Percentiles rank a stretch among this genome's conserved stretches.
These are phyloP conservation scores for Hypsopygia costalis DNA, from an alignment of 2,888 invertebrate genomes.

Conservation along the genomic window DNA sequence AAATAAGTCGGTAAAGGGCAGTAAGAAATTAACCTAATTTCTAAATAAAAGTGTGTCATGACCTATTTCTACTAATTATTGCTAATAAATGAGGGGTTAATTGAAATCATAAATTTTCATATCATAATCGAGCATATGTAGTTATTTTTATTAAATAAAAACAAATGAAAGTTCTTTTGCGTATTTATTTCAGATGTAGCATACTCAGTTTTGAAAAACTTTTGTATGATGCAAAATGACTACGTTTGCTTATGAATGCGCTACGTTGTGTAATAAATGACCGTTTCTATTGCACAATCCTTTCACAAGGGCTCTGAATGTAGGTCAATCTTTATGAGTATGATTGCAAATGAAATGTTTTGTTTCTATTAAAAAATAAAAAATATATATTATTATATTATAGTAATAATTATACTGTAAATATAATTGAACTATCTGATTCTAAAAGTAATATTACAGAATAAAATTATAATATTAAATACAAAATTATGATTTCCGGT, in stretches of 20 bases:
- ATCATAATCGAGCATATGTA: not conserved
- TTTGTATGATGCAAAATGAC: slow-evolving; percentile 66
- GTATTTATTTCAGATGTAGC: slow-evolving; percentile 31
- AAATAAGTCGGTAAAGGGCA: slow-evolving; percentile 80
- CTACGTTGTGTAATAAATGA: slow-evolving; percentile 77
- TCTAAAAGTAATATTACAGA: not conserved
- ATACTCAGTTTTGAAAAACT: slow-evolving; percentile 39
- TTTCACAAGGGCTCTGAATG: slow-evolving; percentile 80
- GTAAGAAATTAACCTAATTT: slow-evolving; percentile 71
- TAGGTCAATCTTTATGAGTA: slow-evolving; percentile 77
- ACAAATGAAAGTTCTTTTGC: slow-evolving; percentile 29
- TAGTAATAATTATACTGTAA: slow-evolving; percentile 1
- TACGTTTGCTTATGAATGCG: slow-evolving; percentile 73
- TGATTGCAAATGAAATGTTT: slow-evolving; percentile 46
- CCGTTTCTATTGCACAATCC: slow-evolving; percentile 81
- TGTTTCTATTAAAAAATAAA: slow-evolving; percentile 11
- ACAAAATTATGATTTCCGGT: slow-evolving; percentile 21
- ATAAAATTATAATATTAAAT: not conserved
- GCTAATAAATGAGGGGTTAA: slow-evolving; percentile 2
- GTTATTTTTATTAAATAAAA: slow-evolving; percentile 18
- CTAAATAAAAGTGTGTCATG: slow-evolving; percentile 61
- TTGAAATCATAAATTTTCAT: slow-evolving; percentile 9
- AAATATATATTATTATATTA: not conserved
- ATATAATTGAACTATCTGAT: not conserved
- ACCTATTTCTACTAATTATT: slow-evolving; percentile 42